Evolutionary conservation across 2,888 invertebrate species (phyloP), one percentile per base, ranked within the genome.

Genomic region (Drosophila meridiana): DNA sequence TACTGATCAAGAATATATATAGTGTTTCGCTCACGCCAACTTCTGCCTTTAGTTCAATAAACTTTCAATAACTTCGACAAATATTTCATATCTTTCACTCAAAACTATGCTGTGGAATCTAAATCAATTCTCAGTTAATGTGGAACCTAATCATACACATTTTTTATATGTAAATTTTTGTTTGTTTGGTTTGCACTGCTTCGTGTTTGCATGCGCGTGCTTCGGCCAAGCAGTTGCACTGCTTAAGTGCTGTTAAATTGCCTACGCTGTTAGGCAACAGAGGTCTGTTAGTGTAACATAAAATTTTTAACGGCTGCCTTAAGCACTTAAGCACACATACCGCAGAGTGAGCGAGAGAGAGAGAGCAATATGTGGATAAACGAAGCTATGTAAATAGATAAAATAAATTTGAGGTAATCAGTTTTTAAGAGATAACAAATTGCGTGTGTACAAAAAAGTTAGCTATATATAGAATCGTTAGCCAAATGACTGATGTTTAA

Each of bases 181-280:
- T 53, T 36, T 53, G 53, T 36, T 53, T 53, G 36, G 0, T 3
- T 42, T 30, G 4, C 38, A 43, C 68, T 57, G 69, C 68, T 57
- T 68, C 2, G 0, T 26, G 42, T 26, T n/a, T 3, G 11, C 20
- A 11, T 36, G 13, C 1, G 6, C 7, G 32, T 52, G 28, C 38
- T 5, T 3, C 3, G 11, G 36, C 3, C 2, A 68, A 68, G 68
- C 68, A 50, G 68, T 68, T 47, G 55, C 47, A 48, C 67, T 68
- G 67, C 67, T 68, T 68, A 9, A 20, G 5, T 28, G 4, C 67
- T 67, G 55, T 56, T 48, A 30, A 20, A 4, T 4, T 8, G 20
- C 8, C 4, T 4, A 4, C 34, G 11, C 67, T 67, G 67, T 56
- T 50, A 56, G 30, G 32, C n/a, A 11, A 42, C 34, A 40, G 32